Percentiles rank a stretch among this genome's conserved stretches.
Evolutionary conservation across 2,797 vertebrate genomes (phyloP).

Genomic region (Cottoperca gobio): DNA sequence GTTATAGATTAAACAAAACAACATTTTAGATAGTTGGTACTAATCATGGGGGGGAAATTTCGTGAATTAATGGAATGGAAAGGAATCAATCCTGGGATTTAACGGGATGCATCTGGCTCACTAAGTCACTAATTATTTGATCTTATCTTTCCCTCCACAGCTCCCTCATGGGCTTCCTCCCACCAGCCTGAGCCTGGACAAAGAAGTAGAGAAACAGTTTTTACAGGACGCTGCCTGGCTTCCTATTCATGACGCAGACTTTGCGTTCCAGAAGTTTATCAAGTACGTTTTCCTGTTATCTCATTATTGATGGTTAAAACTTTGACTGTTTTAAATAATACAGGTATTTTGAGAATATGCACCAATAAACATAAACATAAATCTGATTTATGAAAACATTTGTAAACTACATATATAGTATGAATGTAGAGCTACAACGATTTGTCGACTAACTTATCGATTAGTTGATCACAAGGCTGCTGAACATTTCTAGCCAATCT

Average conservation of each 20-base stretch:
- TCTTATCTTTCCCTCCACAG: constrained; percentile 66
- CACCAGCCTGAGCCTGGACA: constrained; percentile 85
- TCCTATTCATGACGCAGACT: constrained; percentile 89
- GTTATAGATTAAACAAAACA: too few relatives aligned
- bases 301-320: not conserved
- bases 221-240: constrained; percentile 90
- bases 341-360: not conserved
- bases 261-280: constrained; percentile 88
- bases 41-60: not conserved
- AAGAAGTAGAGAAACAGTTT: constrained; percentile 89
- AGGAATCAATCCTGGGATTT: not conserved
- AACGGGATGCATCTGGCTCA: not conserved
- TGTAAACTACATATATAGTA: too few relatives aligned
- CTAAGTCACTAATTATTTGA: constrained; percentile 6
- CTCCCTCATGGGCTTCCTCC: constrained; percentile 92
- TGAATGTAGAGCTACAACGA: too few relatives aligned
- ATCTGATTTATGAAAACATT: too few relatives aligned
- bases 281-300: constrained; percentile 76
- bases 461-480: too few relatives aligned
- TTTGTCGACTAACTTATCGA: too few relatives aligned
- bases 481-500: too few relatives aligned
- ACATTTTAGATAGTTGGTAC: not conserved
- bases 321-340: not conserved
- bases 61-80: accelerated
- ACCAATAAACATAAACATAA: too few relatives aligned